These are phyloP conservation scores for Schizopygopsis malacanthus DNA, from an alignment of 2,797 vertebrate species.

Conservation along the genomic window DNA sequence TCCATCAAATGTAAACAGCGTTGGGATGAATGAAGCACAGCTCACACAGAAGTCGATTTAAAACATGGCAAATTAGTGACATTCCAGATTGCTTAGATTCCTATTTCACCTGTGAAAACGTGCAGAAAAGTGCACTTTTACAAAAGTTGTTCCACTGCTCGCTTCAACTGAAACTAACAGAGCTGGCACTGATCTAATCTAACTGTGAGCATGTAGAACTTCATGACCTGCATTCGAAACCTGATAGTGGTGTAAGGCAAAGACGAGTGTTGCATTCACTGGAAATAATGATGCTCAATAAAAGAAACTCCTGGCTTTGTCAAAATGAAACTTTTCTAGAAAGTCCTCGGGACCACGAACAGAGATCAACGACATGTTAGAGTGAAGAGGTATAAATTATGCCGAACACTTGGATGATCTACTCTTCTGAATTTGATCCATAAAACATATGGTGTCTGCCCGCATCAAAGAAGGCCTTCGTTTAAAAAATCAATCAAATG, in stretches of 20 bases:
- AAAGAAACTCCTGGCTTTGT: slow-evolving; percentile 46
- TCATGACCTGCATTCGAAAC: slow-evolving; percentile 12
- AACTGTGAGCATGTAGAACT: slow-evolving; percentile 27
- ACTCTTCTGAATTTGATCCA: slow-evolving; percentile 72
- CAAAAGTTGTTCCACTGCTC: slow-evolving; percentile 6
- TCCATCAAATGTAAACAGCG: too few relatives aligned
- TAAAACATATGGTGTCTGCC: slow-evolving; percentile 78
- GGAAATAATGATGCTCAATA: slow-evolving; percentile 54
- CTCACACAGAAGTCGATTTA: too few relatives aligned
- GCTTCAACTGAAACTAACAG: slow-evolving; percentile 32
- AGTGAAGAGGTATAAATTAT: slow-evolving; percentile 72
- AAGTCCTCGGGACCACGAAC: slow-evolving; percentile 53
- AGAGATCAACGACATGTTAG: slow-evolving; percentile 62
- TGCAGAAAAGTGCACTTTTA: not conserved
- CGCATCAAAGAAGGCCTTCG: slow-evolving; percentile 72
- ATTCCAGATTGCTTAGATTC: too few relatives aligned
- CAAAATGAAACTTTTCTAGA: slow-evolving; percentile 47
- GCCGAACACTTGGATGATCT: slow-evolving; percentile 70
- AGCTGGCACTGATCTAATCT: slow-evolving; percentile 16
- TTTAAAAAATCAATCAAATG: slow-evolving; percentile 75
- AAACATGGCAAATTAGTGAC: too few relatives aligned
- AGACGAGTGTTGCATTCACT: slow-evolving; percentile 33
- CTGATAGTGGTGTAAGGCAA: slow-evolving; percentile 18
- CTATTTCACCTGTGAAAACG: too few relatives aligned
- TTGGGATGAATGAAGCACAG: too few relatives aligned